Evolutionary conservation across 2,113 vertebrate species (phyloP).

Genomic region (Raja brachyura): DNA sequence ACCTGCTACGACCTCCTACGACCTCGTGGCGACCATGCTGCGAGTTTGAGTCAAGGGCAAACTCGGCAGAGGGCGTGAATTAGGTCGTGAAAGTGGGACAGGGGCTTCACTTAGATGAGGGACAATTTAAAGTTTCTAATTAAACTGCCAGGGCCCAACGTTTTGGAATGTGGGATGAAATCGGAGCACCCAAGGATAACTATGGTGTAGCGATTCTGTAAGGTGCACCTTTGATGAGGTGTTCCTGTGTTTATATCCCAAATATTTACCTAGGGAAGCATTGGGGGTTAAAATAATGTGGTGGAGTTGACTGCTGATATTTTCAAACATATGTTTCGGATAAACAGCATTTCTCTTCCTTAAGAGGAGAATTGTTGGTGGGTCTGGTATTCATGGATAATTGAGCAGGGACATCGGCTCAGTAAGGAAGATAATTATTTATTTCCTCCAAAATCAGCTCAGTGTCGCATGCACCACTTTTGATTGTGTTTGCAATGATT

Average conservation of each 20-base stretch:
- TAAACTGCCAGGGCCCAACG: no score
- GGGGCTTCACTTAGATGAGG: no score
- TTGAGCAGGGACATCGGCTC: neutral
- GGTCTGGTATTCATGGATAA: constrained; percentile 30
- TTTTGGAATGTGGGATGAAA: no score
- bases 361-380: neutral
- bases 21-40: no score
- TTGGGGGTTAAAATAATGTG: constrained; percentile 19
- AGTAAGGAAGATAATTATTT: constrained; percentile 11
- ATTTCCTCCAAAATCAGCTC: neutral
- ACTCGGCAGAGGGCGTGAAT: no score
- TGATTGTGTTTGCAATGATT: neutral
- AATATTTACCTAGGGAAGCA: neutral
- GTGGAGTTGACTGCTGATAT: neutral
- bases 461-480: neutral
- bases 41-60: no score
- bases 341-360: neutral
- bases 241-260: neutral
- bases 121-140: no score
- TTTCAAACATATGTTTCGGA: neutral
- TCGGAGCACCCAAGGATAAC: no score
- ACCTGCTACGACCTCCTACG: no score
- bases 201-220: no score
- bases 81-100: no score
- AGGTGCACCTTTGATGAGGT: neutral